phyloP scores from a whole-genome alignment of 2,113 vertebrate genomes.

The Rhinopomastus cyanomelas region DNA sequence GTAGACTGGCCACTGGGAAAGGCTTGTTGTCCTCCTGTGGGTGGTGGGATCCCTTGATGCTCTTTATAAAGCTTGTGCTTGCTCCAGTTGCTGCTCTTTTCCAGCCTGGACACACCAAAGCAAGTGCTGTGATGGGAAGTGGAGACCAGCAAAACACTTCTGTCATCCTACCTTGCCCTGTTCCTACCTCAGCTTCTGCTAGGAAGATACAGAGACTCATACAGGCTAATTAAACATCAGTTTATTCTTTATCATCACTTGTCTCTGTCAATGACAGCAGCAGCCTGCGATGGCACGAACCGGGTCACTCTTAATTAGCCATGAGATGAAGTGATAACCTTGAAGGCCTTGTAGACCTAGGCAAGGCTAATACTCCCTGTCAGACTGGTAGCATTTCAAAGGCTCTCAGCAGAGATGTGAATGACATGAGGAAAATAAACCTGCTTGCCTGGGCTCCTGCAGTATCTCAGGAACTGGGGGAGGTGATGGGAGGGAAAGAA shows the following conservation, averaged over 20 bases:
- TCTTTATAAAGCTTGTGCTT: neutral
- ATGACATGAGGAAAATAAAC: neutral
- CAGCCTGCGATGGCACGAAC: neutral
- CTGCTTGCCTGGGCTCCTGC: rapidly evolving
- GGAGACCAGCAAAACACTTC: neutral
- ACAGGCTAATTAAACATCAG: neutral
- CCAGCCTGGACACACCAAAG: neutral
- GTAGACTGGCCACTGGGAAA: neutral
- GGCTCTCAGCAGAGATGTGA: neutral
- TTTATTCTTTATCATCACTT: neutral
- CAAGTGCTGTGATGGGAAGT: neutral
- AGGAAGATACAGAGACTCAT: neutral
- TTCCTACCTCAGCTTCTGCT: neutral
- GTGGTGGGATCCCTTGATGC: neutral
- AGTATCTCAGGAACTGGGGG: neutral
- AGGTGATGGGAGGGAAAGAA: neutral
- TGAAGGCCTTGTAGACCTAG: neutral
- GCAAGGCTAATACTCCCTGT: neutral
- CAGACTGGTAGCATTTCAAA: neutral
- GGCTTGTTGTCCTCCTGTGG: too few relatives aligned
- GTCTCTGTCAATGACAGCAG: neutral
- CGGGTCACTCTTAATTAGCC: neutral
- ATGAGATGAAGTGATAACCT: neutral
- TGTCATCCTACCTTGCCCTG: neutral
- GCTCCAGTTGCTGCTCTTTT: neutral